phyloP scores from a whole-genome alignment of 1,140 invertebrate species.

The Drosophila pseudoananassae region DNA sequence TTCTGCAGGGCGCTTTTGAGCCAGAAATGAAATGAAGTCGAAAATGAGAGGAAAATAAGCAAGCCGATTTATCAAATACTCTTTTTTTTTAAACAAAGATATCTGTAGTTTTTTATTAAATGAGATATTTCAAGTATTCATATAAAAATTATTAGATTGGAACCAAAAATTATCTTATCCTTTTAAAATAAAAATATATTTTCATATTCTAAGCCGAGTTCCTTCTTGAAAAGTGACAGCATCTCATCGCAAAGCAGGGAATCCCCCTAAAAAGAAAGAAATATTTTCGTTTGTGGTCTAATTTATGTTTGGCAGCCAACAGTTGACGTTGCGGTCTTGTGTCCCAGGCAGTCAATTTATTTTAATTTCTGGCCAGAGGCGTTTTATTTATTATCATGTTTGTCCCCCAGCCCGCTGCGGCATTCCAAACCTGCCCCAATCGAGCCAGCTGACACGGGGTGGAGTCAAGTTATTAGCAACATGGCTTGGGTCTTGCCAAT shows the following conservation, averaged over 20 bases:
- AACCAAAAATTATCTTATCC: no score
- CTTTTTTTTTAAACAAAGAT: not conserved
- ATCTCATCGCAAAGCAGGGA: not conserved
- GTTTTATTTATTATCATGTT: conserved; percentile 80
- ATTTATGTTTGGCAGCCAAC: conserved; percentile 51
- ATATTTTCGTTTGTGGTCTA: conserved; percentile 46
- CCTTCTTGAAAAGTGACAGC: not conserved
- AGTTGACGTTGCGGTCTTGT: conserved; percentile 61
- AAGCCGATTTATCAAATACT: not conserved
- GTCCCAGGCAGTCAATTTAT: conserved; percentile 80
- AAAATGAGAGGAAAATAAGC: not conserved
- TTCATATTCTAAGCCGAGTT: not conserved
- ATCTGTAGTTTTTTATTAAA: no score
- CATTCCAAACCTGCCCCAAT: not conserved
- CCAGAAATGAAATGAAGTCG: conserved; percentile 18
- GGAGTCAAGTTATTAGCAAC: conserved; percentile 70
- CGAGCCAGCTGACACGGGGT: conserved; percentile 27
- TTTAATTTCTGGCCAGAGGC: conserved; percentile 75
- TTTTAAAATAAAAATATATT: not conserved
- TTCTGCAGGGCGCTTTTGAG: conserved; percentile 67
- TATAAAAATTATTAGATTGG: no score
- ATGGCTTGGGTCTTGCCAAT: conserved; percentile 67
- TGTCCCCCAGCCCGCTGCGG: conserved; percentile 5
- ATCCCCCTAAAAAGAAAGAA: conserved; percentile 9
- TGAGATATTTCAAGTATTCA: no score